Percentiles rank a stretch among this genome's conserved stretches.
These are phyloP conservation scores for Odontophorus gujanensis DNA, from an alignment of 2,113 vertebrate species.

Conservation along the genomic window DNA sequence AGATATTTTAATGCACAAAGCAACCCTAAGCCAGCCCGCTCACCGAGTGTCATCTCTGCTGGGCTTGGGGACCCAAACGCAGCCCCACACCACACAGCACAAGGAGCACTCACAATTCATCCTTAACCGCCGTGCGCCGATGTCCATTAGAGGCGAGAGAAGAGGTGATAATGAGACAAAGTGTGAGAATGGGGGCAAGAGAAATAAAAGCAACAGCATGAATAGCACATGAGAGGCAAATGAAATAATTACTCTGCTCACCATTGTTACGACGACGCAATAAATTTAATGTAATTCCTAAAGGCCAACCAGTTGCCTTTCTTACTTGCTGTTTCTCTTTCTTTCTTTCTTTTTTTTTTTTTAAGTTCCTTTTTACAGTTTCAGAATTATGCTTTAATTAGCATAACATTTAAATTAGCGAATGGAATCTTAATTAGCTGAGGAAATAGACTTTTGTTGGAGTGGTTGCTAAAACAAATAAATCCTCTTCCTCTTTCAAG, in stretches of 20 bases:
- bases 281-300: slow-evolving; percentile 80
- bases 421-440: slow-evolving; percentile 85
- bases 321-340: slow-evolving; percentile 64
- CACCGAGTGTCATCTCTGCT: neutral
- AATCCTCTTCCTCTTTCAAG: slow-evolving; percentile 84
- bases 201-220: slow-evolving; percentile 59
- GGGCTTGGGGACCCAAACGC: neutral
- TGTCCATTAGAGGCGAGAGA: slow-evolving; percentile 66
- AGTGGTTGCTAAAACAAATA: slow-evolving; percentile 86
- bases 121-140: slow-evolving; percentile 62
- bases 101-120: slow-evolving; percentile 59
- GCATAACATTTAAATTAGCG: slow-evolving; percentile 86
- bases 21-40: neutral
- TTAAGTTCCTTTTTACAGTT: slow-evolving; percentile 76
- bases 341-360: neutral
- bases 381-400: slow-evolving; percentile 85
- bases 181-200: slow-evolving; percentile 35
- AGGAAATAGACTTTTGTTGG: slow-evolving; percentile 85
- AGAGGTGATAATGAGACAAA: slow-evolving; percentile 72
- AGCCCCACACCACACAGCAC: neutral
- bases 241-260: slow-evolving; percentile 75
- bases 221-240: slow-evolving; percentile 66
- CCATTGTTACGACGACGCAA: slow-evolving; percentile 71
- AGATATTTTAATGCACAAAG: slow-evolving; percentile 44
- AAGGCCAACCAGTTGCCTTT: slow-evolving; percentile 72